These are phyloP conservation scores for Urocyon cinereoargenteus DNA, from an alignment of 2,797 vertebrate genomes.

Conservation along the genomic window DNA sequence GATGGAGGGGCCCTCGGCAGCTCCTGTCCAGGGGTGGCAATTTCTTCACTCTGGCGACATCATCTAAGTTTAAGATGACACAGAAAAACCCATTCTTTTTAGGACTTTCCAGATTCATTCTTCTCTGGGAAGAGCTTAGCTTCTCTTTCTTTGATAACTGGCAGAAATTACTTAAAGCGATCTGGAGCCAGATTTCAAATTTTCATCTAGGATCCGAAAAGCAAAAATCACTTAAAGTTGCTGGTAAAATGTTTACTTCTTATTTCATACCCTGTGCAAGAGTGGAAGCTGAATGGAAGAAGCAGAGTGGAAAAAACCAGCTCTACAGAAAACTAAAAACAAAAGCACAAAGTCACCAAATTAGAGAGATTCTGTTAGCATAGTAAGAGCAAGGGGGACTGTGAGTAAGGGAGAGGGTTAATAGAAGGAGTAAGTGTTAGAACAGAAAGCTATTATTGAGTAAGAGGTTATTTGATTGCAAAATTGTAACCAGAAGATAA, in stretches of 20 bases:
- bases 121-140: constrained; percentile 90
- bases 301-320: background rate
- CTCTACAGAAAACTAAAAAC: background rate
- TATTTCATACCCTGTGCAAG: background rate
- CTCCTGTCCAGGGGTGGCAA: background rate
- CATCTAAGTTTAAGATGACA: background rate
- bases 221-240: background rate
- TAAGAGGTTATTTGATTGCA: constrained; percentile 64
- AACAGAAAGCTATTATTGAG: background rate
- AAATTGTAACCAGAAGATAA: constrained; percentile 63
- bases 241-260: background rate
- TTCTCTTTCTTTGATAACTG: constrained; percentile 88
- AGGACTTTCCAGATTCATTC: constrained; percentile 89
- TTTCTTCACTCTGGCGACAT: background rate
- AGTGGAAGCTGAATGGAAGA: background rate
- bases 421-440: background rate
- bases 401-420: constrained; percentile 72
- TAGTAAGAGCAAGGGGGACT: constrained; percentile 71
- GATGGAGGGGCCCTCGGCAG: background rate
- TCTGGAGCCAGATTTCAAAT: constrained; percentile 90
- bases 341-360: background rate
- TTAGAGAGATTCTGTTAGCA: background rate
- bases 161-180: constrained; percentile 89
- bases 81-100: constrained; percentile 64
- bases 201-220: constrained; percentile 62